Base-by-base conservation (phyloP, 1,140 invertebrate genomes). In the Carposina sasakii region DNA sequence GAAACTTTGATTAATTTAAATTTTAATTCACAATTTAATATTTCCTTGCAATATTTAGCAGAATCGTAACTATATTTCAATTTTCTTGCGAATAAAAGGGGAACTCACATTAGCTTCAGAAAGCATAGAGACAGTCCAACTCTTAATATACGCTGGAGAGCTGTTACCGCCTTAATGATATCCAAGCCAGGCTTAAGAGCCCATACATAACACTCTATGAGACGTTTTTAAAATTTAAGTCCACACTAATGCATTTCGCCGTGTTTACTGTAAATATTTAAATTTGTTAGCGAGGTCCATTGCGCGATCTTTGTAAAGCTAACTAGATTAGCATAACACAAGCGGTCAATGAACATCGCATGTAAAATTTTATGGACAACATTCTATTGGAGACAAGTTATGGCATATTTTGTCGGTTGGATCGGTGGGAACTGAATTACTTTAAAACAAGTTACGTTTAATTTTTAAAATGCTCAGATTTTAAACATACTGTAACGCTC, bases 161-260 rank as follows among this genome's bases (percentile, higher is more conserved):
- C 64, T 62, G 60, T 50, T 49, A 71, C 66, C 69, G 72, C 60
- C 69, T 70, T 83, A 83, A 83, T 83, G 79, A 83, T 81, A 83
- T 79, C 75, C 6, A 75, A 74, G 75, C 66, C 68, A 73, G 64
- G 70, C 81, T 81, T 77, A 28, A 79, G 73, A 71, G 61, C 70
- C 72, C 75, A 81, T 83, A 83, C 67, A 81, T 83, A 69, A 79
- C 76, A 66, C 61, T 83, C 59, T 76, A 83, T 76, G 77, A 72
- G 79, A 81, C 79, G 65, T 83, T 83, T 83, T 83, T 78, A 70
- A 83, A 83, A 81, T 83, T 83, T 81, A 83, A 83, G 64, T 65
- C 79, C 75, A 76, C 74, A 58, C 66, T 83, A 81, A 83, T 81
- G 79, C 63, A 71, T 78, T 76, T 66, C 64, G 54, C 67, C 64